Percentiles rank a stretch among this genome's conserved stretches.
These are phyloP conservation scores for Synergus umbraculus DNA, from an alignment of 2,888 invertebrate genomes.

Conservation along the genomic window DNA sequence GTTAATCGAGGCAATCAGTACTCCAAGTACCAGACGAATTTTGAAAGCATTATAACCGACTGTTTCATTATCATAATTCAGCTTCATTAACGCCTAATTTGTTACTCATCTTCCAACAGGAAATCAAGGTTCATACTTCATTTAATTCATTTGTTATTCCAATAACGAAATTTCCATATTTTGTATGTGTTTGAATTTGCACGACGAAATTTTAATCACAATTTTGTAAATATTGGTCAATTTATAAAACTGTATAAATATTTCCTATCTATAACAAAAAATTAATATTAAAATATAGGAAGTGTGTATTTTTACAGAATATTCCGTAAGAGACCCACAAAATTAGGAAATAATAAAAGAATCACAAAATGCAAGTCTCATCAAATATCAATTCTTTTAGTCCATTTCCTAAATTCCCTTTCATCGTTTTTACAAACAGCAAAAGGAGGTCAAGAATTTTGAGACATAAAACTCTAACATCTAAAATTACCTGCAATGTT, in stretches of 20 bases:
- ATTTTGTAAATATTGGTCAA: too few relatives aligned
- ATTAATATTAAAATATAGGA: too few relatives aligned
- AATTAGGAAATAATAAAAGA: background rate
- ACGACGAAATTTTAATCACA: too few relatives aligned
- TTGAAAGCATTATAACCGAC: background rate
- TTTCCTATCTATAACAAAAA: too few relatives aligned
- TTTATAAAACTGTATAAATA: too few relatives aligned
- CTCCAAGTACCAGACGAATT: conserved; percentile 12
- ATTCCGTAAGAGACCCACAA: background rate
- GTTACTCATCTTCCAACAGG: background rate
- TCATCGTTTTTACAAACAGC: background rate
- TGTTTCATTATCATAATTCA: background rate
- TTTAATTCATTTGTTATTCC: too few relatives aligned
- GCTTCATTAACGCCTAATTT: background rate
- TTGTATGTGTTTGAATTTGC: too few relatives aligned
- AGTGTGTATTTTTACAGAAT: too few relatives aligned
- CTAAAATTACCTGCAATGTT: conserved; percentile 38
- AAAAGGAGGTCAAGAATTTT: conserved; percentile 25
- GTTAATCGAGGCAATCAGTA: conserved; percentile 25
- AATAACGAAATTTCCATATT: too few relatives aligned
- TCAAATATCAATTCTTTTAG: background rate
- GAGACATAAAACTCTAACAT: background rate
- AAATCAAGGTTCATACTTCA: background rate
- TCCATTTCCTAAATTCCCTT: conserved; percentile 1
- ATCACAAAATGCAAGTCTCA: background rate